Conservation (phyloP, 1,140 invertebrate species). For the Choristoneura fumiferana region DNA sequence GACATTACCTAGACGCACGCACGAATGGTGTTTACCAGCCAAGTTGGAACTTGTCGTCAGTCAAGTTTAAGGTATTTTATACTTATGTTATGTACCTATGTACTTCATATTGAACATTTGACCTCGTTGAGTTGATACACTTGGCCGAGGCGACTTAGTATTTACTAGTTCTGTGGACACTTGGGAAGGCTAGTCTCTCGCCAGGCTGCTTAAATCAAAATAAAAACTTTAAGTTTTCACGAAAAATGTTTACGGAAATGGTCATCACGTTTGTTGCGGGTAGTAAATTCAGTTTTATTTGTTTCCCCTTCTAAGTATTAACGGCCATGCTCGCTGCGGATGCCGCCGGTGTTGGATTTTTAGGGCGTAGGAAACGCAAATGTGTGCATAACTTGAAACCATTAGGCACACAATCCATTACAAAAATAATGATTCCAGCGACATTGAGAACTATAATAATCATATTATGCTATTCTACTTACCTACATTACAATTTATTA, state of each 20-base stretch:
- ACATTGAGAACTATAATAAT: not conserved
- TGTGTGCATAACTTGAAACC: not conserved
- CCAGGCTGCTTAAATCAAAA: no score
- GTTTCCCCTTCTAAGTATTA: not conserved
- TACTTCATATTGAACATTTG: no score
- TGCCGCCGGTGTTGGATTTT: not conserved
- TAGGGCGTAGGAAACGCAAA: not conserved
- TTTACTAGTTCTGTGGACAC: no score
- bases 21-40: not conserved
- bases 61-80: no score
- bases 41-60: not conserved
- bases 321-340: not conserved
- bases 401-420: conserved; percentile 5
- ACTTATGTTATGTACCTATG: no score
- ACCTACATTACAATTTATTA: no score
- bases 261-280: conserved; percentile 13
- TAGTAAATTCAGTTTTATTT: conserved; percentile 14
- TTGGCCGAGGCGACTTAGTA: no score
- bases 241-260: conserved; percentile 3
- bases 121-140: no score
- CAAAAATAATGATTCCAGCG: not conserved
- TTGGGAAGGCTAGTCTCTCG: no score
- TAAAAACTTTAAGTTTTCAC: not conserved
- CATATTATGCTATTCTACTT: no score
- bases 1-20: conserved; percentile 7